Base-by-base conservation (phyloP, 2,113 vertebrate species). In the Neolamprologus toae region DNA sequence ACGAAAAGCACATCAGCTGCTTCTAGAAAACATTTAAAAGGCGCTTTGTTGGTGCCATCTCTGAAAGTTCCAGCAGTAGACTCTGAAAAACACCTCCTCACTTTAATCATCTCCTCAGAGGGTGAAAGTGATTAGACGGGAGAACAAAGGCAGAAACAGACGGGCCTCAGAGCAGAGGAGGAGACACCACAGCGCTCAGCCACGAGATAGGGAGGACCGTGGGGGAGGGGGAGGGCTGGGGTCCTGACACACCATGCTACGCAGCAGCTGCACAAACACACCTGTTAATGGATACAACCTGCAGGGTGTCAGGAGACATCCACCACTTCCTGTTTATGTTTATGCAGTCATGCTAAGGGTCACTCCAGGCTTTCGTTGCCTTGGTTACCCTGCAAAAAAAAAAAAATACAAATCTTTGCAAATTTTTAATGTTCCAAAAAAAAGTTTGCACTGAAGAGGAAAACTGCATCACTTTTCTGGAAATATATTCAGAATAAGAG, bases 121-220 rank as follows among this genome's bases (percentile, higher is more conserved):
- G 85, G 89, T 86, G 80, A 90, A 42, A 68, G 82, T 55, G 90
- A 90, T 89, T 89, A 89, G 80, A 86, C 5, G 5, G 9, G 35
- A 88, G 89, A 92, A 88, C 81, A 91, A 91, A 92, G 81, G 37
- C 84, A 61, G 85, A 12, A 86, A 68, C 26, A 88, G 66, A 82
- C 35, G n/a, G 37, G 66, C 61, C 55, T 88, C 8, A 79, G 71
- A 81, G 54, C 42, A 7, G 45, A 61, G 71, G 13, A 35, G 85
- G 85, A 63, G 47, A 53, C 61, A 6, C 35, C 40, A 55, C 83
- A 71, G 88, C 86, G 35, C 61, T 49, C 53, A 87, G 5, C 14
- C 87, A 5, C 4, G 4, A 28, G 86, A 88, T 86, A 82, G 90
- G 86, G 61, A 80, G 63, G 33, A 45, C 33, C 19, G 17, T 80